phyloP scores from a whole-genome alignment of 2,888 invertebrate species.

The Ophonus ardosiacus region DNA sequence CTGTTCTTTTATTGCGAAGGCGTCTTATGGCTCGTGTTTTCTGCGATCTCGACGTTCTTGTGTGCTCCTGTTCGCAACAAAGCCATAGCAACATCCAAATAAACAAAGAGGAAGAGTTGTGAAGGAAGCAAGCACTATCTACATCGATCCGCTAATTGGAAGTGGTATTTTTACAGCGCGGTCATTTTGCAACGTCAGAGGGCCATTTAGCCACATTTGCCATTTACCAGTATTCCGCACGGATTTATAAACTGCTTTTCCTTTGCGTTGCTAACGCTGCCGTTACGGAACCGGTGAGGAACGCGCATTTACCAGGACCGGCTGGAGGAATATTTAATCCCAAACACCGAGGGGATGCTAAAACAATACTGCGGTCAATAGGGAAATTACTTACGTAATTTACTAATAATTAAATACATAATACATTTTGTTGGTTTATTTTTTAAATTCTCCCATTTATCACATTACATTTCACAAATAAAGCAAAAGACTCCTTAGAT shows the following conservation, averaged over 20 bases:
- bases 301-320: neutral
- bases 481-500: too few species aligned
- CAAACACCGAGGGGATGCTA: neutral
- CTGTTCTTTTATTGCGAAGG: too few species aligned
- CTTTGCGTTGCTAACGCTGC: slow-evolving; percentile 17
- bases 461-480: too few species aligned
- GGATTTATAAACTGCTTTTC: slow-evolving; percentile 39
- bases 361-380: neutral
- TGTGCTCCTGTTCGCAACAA: neutral
- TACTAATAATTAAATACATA: too few species aligned
- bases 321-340: neutral
- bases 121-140: neutral
- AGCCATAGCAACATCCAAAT: slow-evolving; percentile 33
- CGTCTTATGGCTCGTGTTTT: too few species aligned
- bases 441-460: too few species aligned
- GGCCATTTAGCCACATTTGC: slow-evolving; percentile 29
- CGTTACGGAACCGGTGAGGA: neutral
- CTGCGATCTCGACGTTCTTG: neutral
- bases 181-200: slow-evolving; percentile 38
- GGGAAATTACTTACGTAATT: neutral
- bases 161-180: slow-evolving; percentile 29
- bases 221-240: slow-evolving; percentile 39
- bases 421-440: neutral
- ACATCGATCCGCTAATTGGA: slow-evolving; percentile 50
- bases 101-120: slow-evolving; percentile 20